Percentiles rank a stretch among this genome's conserved stretches.
Conservation (phyloP, 2,113 vertebrate genomes). For the Pyxicephalus adspersus region DNA sequence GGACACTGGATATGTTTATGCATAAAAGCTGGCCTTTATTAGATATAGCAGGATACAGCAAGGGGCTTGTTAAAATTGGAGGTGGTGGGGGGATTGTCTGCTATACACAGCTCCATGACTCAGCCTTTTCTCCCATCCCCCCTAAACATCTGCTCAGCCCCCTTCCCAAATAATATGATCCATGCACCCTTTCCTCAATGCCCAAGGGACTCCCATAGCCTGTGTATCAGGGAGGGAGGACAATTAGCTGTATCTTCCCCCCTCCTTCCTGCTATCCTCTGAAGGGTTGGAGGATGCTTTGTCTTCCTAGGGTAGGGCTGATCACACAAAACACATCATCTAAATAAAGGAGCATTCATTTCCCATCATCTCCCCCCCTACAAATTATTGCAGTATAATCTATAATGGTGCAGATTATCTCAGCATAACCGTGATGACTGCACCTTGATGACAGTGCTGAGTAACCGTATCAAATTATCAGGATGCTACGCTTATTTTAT, state of each 20-base stretch:
- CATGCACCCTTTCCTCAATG: not conserved
- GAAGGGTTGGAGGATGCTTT: conserved; percentile 23
- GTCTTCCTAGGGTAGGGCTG: not conserved
- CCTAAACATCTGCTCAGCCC: conserved; percentile 29
- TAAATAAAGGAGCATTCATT: too few relatives aligned
- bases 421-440: not conserved
- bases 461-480: not conserved
- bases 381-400: not conserved
- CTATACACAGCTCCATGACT: conserved; percentile 35
- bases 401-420: not conserved
- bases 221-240: not conserved
- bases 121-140: not conserved
- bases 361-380: not conserved
- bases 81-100: conserved; percentile 20
- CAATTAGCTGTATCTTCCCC: not conserved
- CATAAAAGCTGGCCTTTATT: too few relatives aligned
- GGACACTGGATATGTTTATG: too few relatives aligned
- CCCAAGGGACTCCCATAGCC: not conserved
- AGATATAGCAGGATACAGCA: not conserved
- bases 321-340: not conserved
- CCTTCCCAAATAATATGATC: conserved; percentile 22
- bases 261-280: not conserved
- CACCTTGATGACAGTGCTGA: not conserved
- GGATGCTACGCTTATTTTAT: not conserved
- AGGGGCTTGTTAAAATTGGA: not conserved